phyloP scores from a whole-genome alignment of 2,113 vertebrate species.

The Rattus rattus region DNA sequence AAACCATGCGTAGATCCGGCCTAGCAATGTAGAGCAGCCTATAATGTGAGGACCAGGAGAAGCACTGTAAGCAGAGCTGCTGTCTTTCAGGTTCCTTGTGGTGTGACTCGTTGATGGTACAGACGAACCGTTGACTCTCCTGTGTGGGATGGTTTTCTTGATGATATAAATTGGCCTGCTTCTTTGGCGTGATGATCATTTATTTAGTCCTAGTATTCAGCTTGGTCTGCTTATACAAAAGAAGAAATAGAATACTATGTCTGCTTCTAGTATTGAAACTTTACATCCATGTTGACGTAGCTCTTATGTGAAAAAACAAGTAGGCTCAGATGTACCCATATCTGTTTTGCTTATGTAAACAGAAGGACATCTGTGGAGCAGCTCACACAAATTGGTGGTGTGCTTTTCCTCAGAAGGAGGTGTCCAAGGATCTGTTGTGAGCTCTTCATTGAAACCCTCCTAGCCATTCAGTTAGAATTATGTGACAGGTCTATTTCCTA shows the following conservation, averaged over 20 bases:
- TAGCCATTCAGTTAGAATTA: neutral
- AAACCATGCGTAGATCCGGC: neutral
- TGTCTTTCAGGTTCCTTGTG: neutral
- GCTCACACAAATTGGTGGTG: neutral
- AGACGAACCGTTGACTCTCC: neutral
- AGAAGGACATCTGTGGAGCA: neutral
- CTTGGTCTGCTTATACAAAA: neutral
- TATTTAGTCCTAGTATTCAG: slow-evolving; percentile 11
- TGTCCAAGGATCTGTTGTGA: neutral
- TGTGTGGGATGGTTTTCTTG: neutral
- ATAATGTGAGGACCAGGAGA: neutral
- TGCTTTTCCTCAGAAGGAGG: neutral
- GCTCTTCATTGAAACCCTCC: neutral
- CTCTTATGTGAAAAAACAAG: neutral
- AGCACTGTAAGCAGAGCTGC: neutral
- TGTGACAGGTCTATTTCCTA: neutral
- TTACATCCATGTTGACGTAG: slow-evolving; percentile 5
- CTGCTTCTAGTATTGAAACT: slow-evolving; percentile 27
- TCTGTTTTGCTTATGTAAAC: neutral
- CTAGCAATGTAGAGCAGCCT: neutral
- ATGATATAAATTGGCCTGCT: neutral
- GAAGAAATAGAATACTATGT: neutral
- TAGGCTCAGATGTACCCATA: neutral
- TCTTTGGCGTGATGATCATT: neutral
- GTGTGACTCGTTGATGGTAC: neutral